These are phyloP conservation scores for Spodoptera frugiperda DNA, from an alignment of 1,140 invertebrate species.

Conservation along the genomic window DNA sequence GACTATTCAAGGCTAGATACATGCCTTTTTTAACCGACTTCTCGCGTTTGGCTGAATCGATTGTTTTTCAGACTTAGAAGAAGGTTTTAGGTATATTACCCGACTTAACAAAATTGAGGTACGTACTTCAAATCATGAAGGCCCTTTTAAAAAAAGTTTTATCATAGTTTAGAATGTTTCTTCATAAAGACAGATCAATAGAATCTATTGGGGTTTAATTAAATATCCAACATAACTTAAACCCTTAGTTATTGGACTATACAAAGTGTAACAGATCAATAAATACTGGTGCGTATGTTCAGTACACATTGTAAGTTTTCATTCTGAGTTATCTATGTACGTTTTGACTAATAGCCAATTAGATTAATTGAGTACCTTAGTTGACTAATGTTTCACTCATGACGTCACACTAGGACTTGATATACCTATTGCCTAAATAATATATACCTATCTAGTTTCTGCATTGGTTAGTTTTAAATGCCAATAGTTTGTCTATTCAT, in stretches of 20 bases:
- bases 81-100: too few species aligned
- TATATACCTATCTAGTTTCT: not conserved
- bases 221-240: not conserved
- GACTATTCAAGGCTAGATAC: too few species aligned
- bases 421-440: not conserved
- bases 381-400: constrained; percentile 23
- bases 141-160: too few species aligned
- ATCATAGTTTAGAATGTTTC: too few species aligned
- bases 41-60: too few species aligned
- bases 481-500: too few species aligned
- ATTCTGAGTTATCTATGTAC: not conserved
- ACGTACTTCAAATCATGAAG: too few species aligned
- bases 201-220: too few species aligned
- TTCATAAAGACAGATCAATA: not conserved
- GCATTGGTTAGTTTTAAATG: not conserved
- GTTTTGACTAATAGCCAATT: constrained; percentile 46
- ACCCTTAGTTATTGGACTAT: too few species aligned
- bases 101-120: too few species aligned
- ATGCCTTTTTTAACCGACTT: too few species aligned
- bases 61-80: too few species aligned
- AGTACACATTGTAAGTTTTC: not conserved
- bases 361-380: constrained; percentile 33
- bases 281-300: not conserved
- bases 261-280: not conserved
- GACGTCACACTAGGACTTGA: constrained; percentile 13